Conservation (phyloP, 1,140 invertebrate species). For the Stegodyphus mimosarum region DNA sequence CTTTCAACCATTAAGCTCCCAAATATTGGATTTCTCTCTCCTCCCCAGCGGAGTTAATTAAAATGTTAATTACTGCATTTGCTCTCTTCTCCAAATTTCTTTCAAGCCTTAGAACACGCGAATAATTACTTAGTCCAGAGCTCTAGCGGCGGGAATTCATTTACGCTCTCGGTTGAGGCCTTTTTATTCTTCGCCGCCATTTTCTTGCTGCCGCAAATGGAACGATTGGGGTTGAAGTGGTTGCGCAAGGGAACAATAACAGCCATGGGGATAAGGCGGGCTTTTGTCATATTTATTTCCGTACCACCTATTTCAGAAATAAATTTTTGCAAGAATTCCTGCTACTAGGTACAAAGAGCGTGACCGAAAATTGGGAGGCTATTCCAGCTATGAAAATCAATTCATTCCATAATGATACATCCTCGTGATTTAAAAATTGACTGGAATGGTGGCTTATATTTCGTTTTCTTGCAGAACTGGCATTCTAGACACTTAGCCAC, state of each 20-base stretch:
- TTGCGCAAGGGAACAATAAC: background rate
- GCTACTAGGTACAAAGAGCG: too few relatives aligned
- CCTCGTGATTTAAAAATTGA: too few relatives aligned
- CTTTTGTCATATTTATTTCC: too few relatives aligned
- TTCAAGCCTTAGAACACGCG: conserved; percentile 36
- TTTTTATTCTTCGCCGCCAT: background rate
- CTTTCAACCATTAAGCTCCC: conserved; percentile 54
- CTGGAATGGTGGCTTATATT: too few relatives aligned
- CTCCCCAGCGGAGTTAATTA: conserved; percentile 56
- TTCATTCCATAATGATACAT: too few relatives aligned
- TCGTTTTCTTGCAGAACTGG: too few relatives aligned
- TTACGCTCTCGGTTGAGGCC: background rate
- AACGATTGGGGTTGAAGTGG: background rate
- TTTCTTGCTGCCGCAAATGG: background rate
- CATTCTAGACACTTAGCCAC: too few relatives aligned
- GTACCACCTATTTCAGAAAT: too few relatives aligned
- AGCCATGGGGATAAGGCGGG: background rate
- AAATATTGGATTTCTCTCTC: conserved; percentile 55
- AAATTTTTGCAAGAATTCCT: too few relatives aligned
- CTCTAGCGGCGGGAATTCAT: conserved; percentile 14
- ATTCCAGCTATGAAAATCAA: too few relatives aligned
- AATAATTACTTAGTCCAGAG: conserved; percentile 40
- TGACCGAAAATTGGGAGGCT: too few relatives aligned
- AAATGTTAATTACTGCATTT: conserved; percentile 60
- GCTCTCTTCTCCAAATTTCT: conserved; percentile 56